A percentile compares a stretch with the other conserved stretches of the same genome.
Conservation (phyloP, 2,797 vertebrate species). For the Gouania willdenowi region DNA sequence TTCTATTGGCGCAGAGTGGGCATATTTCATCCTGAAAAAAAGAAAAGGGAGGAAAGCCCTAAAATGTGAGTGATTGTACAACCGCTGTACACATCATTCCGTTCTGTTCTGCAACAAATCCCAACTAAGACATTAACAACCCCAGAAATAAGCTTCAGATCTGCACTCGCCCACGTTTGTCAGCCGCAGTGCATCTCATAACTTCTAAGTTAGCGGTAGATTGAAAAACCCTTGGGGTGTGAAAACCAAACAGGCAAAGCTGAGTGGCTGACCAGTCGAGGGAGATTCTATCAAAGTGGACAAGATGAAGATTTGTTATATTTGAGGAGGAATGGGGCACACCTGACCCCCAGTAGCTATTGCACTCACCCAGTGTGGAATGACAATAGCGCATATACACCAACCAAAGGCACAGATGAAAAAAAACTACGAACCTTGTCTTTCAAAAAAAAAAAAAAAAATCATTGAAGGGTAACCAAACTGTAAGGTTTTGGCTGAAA, state of each 20-base stretch:
- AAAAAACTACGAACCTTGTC: too few relatives aligned
- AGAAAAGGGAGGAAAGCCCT: not conserved
- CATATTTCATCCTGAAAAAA: constrained; percentile 74
- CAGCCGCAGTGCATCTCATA: constrained; percentile 69
- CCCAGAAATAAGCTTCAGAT: constrained; percentile 21
- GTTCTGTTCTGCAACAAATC: constrained; percentile 39
- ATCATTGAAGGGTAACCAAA: too few relatives aligned
- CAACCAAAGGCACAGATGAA: constrained; percentile 6
- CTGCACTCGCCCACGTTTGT: constrained; percentile 47
- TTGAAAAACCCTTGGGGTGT: constrained; percentile 77
- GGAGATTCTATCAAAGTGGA: constrained; percentile 74
- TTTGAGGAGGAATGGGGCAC: constrained; percentile 43
- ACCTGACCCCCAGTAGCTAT: constrained; percentile 47
- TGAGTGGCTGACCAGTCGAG: constrained; percentile 69
- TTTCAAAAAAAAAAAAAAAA: not conserved
- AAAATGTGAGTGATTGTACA: constrained; percentile 9
- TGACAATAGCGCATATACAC: constrained; percentile 21
- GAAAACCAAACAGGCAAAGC: constrained; percentile 74
- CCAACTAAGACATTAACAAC: constrained; percentile 59
- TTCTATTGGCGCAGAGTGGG: constrained; percentile 60
- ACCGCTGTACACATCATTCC: constrained; percentile 2
- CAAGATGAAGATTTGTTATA: constrained; percentile 73
- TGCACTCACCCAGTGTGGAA: constrained; percentile 40
- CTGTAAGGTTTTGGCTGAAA: too few relatives aligned
- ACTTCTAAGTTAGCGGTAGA: constrained; percentile 72